Percentiles rank a stretch among this genome's conserved stretches.
phyloP scores from a whole-genome alignment of 2,888 invertebrate species.

The Campopleginae sp. region DNA sequence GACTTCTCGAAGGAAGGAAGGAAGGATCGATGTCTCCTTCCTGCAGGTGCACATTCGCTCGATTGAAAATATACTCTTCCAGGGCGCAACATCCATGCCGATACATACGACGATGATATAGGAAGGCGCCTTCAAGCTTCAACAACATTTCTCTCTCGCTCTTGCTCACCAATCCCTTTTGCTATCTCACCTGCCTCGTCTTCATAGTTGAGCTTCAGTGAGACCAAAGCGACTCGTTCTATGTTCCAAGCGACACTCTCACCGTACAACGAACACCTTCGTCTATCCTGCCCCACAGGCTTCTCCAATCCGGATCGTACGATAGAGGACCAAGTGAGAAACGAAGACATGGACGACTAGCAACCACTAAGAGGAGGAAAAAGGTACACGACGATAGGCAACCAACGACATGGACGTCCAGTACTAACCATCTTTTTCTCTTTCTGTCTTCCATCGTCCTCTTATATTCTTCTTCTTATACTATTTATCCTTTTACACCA shows the following conservation, averaged over 20 bases:
- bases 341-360: slow-evolving; percentile 53
- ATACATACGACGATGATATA: slow-evolving; percentile 23
- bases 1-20: slow-evolving; percentile 26
- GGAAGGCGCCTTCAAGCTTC: slow-evolving; percentile 54
- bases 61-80: slow-evolving; percentile 31
- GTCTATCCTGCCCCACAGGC: slow-evolving; percentile 44
- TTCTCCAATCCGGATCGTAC: slow-evolving; percentile 49
- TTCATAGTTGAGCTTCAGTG: slow-evolving; percentile 50
- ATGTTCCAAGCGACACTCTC: slow-evolving; percentile 59
- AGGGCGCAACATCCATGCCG: slow-evolving; percentile 41
- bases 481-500: slow-evolving; percentile 68
- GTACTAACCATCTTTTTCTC: slow-evolving; percentile 45
- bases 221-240: slow-evolving; percentile 47
- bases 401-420: slow-evolving; percentile 56
- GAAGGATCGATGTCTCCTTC: slow-evolving; percentile 66
- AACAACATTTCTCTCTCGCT: slow-evolving; percentile 37
- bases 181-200: slow-evolving; percentile 52
- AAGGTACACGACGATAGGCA: not conserved
- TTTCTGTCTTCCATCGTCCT: slow-evolving; percentile 46
- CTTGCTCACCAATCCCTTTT: slow-evolving; percentile 6
- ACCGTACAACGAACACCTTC: slow-evolving; percentile 52
- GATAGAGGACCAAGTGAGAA: slow-evolving; percentile 59
- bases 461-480: slow-evolving; percentile 47
- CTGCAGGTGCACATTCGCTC: slow-evolving; percentile 38
- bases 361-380: slow-evolving; percentile 41